A percentile compares a stretch with the other conserved stretches of the same genome.
Conservation (phyloP, 2,888 invertebrate species). For the Sympetrum striolatum region DNA sequence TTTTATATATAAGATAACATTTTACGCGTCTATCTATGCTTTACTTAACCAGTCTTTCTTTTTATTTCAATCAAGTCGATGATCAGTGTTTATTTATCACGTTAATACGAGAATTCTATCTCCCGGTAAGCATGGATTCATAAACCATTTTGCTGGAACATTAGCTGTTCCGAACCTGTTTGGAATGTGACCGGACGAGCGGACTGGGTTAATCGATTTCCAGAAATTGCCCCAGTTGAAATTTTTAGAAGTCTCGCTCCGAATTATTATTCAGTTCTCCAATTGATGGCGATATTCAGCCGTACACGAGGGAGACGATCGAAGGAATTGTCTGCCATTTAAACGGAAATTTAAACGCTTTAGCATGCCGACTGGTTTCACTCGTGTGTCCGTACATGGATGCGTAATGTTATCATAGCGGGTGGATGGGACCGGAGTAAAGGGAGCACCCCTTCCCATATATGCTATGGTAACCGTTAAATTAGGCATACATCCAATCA, state of each 20-base stretch:
- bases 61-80: too few relatives aligned
- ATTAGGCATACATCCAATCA: background rate
- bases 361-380: background rate
- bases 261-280: background rate
- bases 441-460: background rate
- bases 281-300: background rate
- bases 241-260: background rate
- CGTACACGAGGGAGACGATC: background rate
- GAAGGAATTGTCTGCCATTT: background rate
- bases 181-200: background rate
- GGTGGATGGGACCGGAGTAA: background rate
- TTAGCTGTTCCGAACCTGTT: background rate
- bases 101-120: too few relatives aligned
- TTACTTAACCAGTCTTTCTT: too few relatives aligned
- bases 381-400: background rate
- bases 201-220: background rate
- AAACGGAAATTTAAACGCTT: background rate
- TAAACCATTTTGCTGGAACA: too few relatives aligned
- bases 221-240: background rate
- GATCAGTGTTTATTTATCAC: too few relatives aligned
- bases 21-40: too few relatives aligned
- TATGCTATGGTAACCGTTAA: background rate
- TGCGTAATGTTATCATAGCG: background rate
- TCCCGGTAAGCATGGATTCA: too few relatives aligned
- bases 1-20: too few relatives aligned